These are phyloP conservation scores for Parthenolecanium corni DNA, from an alignment of 2,888 invertebrate species.

Conservation along the genomic window DNA sequence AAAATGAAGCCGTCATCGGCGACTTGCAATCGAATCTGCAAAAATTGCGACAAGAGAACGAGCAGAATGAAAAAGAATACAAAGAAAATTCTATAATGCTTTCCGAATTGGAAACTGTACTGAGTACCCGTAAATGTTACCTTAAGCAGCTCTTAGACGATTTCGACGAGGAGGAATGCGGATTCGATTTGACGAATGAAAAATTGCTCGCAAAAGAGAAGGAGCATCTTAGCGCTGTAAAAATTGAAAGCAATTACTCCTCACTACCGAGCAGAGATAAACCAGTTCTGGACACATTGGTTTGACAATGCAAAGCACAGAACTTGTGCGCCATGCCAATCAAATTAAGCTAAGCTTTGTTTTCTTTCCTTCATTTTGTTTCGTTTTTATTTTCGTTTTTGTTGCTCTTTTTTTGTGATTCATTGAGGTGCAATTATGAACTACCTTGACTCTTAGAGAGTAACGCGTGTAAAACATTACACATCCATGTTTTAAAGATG, in stretches of 20 bases:
- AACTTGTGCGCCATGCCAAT: neutral
- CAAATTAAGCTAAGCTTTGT: neutral
- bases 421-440: too few species aligned
- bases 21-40: constrained; percentile 33
- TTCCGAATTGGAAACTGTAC: constrained; percentile 35
- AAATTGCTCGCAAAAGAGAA: neutral
- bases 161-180: constrained; percentile 33
- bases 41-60: constrained; percentile 34
- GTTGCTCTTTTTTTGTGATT: too few species aligned
- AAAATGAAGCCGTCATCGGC: constrained; percentile 31
- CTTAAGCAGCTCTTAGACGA: constrained; percentile 35
- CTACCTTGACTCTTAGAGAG: too few species aligned
- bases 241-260: neutral
- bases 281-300: neutral
- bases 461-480: too few species aligned
- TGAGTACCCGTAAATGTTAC: constrained; percentile 35
- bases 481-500: too few species aligned
- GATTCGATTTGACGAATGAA: neutral
- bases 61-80: constrained; percentile 34
- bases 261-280: neutral
- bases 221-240: neutral
- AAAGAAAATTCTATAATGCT: constrained; percentile 36
- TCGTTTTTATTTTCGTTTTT: too few species aligned
- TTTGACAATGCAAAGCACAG: neutral
- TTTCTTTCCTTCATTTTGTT: too few species aligned